Percentiles rank a stretch among this genome's conserved stretches.
Conservation (phyloP, 2,797 vertebrate genomes). For the Gymnoscopelus microlampas region DNA sequence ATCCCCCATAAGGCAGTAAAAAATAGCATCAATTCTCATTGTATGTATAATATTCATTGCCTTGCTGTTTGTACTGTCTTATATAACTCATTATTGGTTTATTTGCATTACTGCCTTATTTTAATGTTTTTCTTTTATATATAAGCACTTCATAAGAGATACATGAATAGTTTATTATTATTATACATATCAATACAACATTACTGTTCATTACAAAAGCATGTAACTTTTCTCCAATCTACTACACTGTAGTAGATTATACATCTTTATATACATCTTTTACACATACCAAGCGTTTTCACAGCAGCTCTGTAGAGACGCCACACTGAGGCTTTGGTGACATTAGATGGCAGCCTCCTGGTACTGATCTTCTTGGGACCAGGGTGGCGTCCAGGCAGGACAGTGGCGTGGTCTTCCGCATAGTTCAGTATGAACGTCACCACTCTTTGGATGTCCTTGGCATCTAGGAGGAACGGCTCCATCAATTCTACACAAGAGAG, state of each 20-base stretch:
- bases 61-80: too few relatives aligned
- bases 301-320: conserved; percentile 5
- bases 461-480: too few relatives aligned
- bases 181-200: neutral
- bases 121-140: too few relatives aligned
- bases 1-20: too few relatives aligned
- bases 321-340: conserved; percentile 16
- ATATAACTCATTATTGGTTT: too few relatives aligned
- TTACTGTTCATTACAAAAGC: neutral
- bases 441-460: too few relatives aligned
- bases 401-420: conserved; percentile 5
- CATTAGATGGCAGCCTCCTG: neutral
- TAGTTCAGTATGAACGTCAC: conserved; percentile 10
- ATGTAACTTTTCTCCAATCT: neutral
- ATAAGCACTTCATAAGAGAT: too few relatives aligned
- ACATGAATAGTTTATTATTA: too few relatives aligned
- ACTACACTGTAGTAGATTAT: neutral
- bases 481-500: too few relatives aligned
- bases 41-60: too few relatives aligned
- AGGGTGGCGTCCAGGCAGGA: conserved; percentile 3
- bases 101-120: too few relatives aligned
- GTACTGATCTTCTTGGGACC: neutral
- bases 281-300: conserved; percentile 3
- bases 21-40: too few relatives aligned
- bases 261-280: neutral